Evolutionary conservation across 2,113 vertebrate species (phyloP), one percentile per base, ranked within the genome.

Genomic region (Chamaea fasciata): DNA sequence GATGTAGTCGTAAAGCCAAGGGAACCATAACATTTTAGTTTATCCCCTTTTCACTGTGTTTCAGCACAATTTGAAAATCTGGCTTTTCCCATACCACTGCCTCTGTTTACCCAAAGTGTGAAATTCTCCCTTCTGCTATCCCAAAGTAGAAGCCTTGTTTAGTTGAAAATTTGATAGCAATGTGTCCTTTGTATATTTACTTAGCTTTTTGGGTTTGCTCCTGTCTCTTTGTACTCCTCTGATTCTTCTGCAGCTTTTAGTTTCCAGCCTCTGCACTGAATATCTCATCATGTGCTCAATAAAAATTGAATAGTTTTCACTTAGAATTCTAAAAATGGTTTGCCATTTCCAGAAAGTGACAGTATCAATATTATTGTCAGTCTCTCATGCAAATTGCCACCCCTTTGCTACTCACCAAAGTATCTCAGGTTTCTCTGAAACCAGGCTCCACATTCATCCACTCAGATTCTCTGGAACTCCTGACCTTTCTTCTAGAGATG

Each of bases 281-380:
- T 90, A 77, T 62, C 26, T 42, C 55, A 65, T 70, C 81, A 87
- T 20, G 5, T 47, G 53, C 67, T 90, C 78, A 85, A 91, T 93
- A 94, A 96, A 89, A 88, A 83, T 42, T 42, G 79, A 94, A 84
- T 91, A 77, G 11, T 94, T 95, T 88, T 69, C 79, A 85, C 59
- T 94, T 77, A 88, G 55, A 79, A 86, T 95, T 96, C 78, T 92
- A 90, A 95, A 92, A 92, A 85, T 77, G n/a, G 31, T 69, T 95
- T 91, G 41, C 50, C 30, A 50, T 87, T 91, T 92, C 63, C 78
- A 92, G 78, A 90, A 94, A 90, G 70, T 85, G 71, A 80, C 85
- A 95, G 86, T 71, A 81, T 60, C 53, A 75, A 56, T 93, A 60
- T 85, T 82, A 83, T 87, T 4, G 0, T 82, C 83, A 93, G 46